Evolutionary conservation across 2,113 vertebrate species (phyloP).

Genomic region (Athene noctua): DNA sequence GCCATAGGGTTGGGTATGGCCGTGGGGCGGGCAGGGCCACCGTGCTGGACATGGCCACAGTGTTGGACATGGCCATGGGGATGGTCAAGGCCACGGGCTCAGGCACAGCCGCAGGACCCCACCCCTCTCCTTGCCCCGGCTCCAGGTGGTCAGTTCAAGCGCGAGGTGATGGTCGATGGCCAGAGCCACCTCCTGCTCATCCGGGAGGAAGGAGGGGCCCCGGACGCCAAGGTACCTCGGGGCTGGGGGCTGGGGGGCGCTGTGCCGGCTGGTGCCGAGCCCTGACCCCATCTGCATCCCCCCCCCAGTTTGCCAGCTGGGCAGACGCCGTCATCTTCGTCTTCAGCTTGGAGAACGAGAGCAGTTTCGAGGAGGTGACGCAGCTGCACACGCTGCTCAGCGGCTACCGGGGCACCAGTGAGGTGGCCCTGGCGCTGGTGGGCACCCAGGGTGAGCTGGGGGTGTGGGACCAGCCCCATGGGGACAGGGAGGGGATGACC

Average conservation of each 20-base stretch:
- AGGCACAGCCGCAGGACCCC: rapidly evolving
- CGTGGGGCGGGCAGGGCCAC: neutral
- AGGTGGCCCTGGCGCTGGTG: conserved; percentile 88
- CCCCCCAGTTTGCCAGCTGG: conserved; percentile 89
- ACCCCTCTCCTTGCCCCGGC: neutral
- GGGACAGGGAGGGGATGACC: rapidly evolving
- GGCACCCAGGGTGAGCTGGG: conserved; percentile 90
- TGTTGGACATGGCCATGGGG: rapidly evolving
- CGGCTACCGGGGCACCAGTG: conserved; percentile 73
- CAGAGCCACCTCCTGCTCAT: conserved; percentile 92
- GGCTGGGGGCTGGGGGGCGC: rapidly evolving
- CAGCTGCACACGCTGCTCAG: conserved; percentile 82
- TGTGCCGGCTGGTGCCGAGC: rapidly evolving
- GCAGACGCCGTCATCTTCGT: conserved; percentile 92
- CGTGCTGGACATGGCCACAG: too few species aligned
- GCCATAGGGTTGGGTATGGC: rapidly evolving
- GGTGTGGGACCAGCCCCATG: rapidly evolving
- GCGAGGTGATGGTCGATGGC: conserved; percentile 89
- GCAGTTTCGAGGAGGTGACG: conserved; percentile 90
- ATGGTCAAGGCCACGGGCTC: rapidly evolving
- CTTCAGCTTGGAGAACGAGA: conserved; percentile 95
- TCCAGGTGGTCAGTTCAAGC: conserved; percentile 91
- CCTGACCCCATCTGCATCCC: neutral
- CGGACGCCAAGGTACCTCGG: conserved; percentile 84
- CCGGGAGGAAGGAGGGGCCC: conserved; percentile 87